Base-by-base conservation (phyloP, 1,140 invertebrate genomes). In the Calliphora vicina region DNA sequence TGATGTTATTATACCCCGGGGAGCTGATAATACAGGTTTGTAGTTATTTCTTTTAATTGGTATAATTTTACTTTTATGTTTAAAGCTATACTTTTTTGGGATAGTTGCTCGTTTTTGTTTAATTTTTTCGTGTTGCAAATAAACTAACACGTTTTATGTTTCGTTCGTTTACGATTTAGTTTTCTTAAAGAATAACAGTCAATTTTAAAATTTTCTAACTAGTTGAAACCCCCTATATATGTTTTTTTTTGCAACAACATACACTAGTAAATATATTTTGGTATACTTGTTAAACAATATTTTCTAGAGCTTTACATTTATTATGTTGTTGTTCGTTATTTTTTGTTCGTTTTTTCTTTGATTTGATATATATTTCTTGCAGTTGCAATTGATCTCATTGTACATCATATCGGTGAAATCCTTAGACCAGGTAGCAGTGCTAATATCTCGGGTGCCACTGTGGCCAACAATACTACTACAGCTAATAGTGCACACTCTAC, bases 381-480 rank as follows among this genome's bases (percentile, higher is more conserved):
- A 98, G 98, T 99, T 94, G 98, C 98, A 92, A 99, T 99, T 93
- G 97, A 98, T 92, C 94, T 99, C 91, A 99, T 99, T 93, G 97
- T 99, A 88, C 97, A 99, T 91, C 97, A 99, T 94, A 99, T 99
- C 92, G 95, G 97, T 93, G 98, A 99, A 93, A 95, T 98, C 88
- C 94, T 99, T 91, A 95, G 93, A 91, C 93, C 83, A 27, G 84
- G 84, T 84, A 87, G 86, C 84, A 85, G 86, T 84, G 87, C 87
- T 82, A 88, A 88, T 85, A 90, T 86, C 85, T 13, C 83, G 74
- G 82, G 82, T 81, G 81, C 72, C 80, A 45, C 67, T 45, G 76
- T 57, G 29, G 71, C 83, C 86, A 86, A 88, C 87, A 87, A 86
- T 87, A 87, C 85, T 87, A 87, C 85, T 87, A 85, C 88, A 87